Conservation (phyloP, 2,797 vertebrate genomes). For the Labeo calbasu region DNA sequence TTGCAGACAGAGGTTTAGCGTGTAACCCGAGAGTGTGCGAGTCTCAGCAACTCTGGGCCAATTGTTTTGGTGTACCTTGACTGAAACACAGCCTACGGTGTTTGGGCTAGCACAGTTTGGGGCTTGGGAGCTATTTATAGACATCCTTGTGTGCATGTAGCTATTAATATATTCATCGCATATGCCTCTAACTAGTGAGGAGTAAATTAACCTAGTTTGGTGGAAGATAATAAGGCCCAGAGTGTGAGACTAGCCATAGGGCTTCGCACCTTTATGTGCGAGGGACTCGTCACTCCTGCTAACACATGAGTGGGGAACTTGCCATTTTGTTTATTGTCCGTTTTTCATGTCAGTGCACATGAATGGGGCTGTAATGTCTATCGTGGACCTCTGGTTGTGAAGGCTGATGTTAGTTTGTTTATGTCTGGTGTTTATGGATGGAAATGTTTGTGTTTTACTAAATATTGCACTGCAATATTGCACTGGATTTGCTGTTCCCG, state of each 20-base stretch:
- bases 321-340: neutral
- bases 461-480: neutral
- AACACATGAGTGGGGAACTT: neutral
- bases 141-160: neutral
- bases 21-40: conserved; percentile 29
- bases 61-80: conserved; percentile 15
- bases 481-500: neutral
- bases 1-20: conserved; percentile 29
- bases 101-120: conserved; percentile 31
- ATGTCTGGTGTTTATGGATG: neutral
- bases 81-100: conserved; percentile 26
- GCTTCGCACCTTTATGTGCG: neutral
- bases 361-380: neutral
- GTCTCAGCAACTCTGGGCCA: conserved; percentile 34
- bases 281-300: neutral
- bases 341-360: conserved; percentile 21
- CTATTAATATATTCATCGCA: conserved; percentile 23
- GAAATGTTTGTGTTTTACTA: neutral
- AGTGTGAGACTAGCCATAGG: conserved; percentile 21
- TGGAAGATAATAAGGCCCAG: conserved; percentile 11
- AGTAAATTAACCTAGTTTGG: conserved; percentile 44
- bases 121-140: neutral
- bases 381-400: neutral
- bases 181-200: conserved; percentile 33
- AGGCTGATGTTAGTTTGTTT: neutral